These are phyloP conservation scores for Matsumurasca onukii DNA, from an alignment of 1,140 invertebrate genomes.

Conservation along the genomic window DNA sequence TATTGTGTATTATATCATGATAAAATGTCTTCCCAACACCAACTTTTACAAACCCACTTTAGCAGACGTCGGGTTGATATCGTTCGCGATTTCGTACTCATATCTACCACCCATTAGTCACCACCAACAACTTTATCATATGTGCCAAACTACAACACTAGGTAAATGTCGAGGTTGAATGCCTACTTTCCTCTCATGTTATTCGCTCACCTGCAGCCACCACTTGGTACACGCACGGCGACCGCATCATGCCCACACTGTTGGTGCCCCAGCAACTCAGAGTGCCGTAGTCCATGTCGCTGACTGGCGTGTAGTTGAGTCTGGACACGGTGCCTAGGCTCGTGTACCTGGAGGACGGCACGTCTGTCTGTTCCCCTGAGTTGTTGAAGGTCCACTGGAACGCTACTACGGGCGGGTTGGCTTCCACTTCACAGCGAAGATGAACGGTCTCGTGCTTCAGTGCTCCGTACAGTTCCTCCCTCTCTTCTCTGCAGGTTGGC, in stretches of 20 bases:
- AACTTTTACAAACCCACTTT: too few species aligned
- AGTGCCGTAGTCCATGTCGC: conserved; percentile 86
- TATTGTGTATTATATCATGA: too few species aligned
- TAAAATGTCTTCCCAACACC: too few species aligned
- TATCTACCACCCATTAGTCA: too few species aligned
- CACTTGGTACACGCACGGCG: conserved; percentile 85
- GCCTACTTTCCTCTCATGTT: too few species aligned
- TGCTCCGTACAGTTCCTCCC: conserved; percentile 77
- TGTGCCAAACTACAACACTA: too few species aligned
- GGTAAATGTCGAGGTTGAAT: too few species aligned
- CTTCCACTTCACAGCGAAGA: conserved; percentile 80
- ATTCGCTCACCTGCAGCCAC: conserved; percentile 73
- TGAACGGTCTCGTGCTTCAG: conserved; percentile 81
- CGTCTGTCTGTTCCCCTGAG: conserved; percentile 76
- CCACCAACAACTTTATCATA: too few species aligned
- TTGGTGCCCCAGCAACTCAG: conserved; percentile 83
- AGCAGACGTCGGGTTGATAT: too few species aligned
- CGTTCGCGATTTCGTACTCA: too few species aligned
- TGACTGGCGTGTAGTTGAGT: conserved; percentile 79
- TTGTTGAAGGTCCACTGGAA: conserved; percentile 91
- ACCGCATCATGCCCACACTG: conserved; percentile 74
- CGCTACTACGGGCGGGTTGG: conserved; percentile 75
- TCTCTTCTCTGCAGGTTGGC: conserved; percentile 71
- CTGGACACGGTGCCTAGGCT: conserved; percentile 67
- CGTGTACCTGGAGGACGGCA: conserved; percentile 64